Conservation (phyloP, 1,140 invertebrate genomes). For the Batillaria attramentaria region DNA sequence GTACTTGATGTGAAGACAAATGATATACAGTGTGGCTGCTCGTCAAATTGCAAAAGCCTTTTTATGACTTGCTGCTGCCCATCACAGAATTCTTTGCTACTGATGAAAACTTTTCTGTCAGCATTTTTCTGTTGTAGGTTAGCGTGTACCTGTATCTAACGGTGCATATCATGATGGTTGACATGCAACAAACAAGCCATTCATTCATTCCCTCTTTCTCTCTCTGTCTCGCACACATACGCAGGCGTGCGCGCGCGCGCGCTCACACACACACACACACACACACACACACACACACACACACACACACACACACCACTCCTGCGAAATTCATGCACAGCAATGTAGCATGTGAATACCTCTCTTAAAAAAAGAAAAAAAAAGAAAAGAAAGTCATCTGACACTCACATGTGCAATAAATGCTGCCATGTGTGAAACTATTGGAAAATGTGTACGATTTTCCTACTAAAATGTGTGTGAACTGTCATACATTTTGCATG, state of each 20-base stretch:
- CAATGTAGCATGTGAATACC: no score
- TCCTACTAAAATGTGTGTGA: neutral
- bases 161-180: no score
- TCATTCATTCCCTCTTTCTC: neutral
- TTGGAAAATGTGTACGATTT: neutral
- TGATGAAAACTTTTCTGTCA: neutral
- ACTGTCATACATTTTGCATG: neutral
- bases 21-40: no score
- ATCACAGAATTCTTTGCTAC: neutral
- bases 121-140: no score
- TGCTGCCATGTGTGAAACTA: neutral
- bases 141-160: no score
- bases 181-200: neutral
- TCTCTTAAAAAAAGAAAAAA: no score
- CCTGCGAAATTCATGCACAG: neutral
- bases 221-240: neutral
- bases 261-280: neutral
- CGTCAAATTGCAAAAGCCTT: no score
- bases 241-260: neutral
- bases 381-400: no score
- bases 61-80: neutral
- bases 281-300: constrained; percentile 16
- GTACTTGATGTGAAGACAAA: neutral
- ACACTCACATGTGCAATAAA: neutral
- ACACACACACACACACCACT: constrained; percentile 8